Conservation (phyloP, 1,140 invertebrate genomes). For the Propsilocerus akamusi region DNA sequence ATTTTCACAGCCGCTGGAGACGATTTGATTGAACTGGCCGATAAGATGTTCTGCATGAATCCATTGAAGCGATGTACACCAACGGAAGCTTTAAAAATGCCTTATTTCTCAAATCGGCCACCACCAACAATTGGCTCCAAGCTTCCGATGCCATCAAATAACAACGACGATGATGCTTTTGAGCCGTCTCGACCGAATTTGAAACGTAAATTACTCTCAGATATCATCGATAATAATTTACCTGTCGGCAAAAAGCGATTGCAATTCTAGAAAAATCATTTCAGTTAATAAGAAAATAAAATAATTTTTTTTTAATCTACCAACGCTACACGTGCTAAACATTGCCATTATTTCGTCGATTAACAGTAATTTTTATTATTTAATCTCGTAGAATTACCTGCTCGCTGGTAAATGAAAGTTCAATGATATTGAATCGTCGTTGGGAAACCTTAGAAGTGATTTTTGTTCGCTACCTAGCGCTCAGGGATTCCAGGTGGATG, state of each 20-base stretch:
- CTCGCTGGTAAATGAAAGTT: no score
- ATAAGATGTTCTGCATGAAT: conserved; percentile 62
- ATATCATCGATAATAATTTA: not conserved
- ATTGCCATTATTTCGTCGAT: no score
- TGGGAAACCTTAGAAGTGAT: no score
- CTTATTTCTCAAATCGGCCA: conserved; percentile 79
- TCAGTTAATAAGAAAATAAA: no score
- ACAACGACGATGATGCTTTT: not conserved
- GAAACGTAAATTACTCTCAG: not conserved
- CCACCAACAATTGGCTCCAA: conserved; percentile 60
- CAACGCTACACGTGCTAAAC: no score
- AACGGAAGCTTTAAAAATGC: conserved; percentile 59
- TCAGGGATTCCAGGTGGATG: no score
- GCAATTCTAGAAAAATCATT: conserved; percentile 4
- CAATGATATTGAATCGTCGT: no score
- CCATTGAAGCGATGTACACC: conserved; percentile 70
- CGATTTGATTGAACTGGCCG: conserved; percentile 77
- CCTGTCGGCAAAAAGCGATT: not conserved
- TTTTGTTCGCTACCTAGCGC: no score
- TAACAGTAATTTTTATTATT: no score
- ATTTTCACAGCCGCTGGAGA: conserved; percentile 92
- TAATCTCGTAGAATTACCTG: no score
- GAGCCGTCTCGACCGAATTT: not conserved
- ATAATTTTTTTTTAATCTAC: no score
- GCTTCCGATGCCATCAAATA: conserved; percentile 50